Conservation (phyloP, 2,888 invertebrate species). For the Caenorhabditis auriculariae region DNA sequence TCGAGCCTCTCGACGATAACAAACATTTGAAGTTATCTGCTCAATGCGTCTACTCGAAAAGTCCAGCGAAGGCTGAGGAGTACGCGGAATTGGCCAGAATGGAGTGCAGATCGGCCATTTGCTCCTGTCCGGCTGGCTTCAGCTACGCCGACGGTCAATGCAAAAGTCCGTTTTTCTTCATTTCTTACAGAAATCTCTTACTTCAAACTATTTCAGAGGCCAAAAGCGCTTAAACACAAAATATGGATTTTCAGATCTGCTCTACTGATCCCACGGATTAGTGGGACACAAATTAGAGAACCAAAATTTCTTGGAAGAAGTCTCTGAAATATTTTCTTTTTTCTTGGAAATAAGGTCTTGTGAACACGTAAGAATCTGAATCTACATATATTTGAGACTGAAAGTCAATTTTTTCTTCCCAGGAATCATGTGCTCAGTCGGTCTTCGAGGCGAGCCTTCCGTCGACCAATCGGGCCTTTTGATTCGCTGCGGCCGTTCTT, state of each 20-base stretch:
- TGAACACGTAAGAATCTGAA: too few species aligned
- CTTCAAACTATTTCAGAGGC: too few species aligned
- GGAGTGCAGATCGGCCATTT: conserved; percentile 46
- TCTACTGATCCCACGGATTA: not conserved
- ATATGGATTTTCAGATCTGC: too few species aligned
- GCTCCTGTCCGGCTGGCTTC: conserved; percentile 54
- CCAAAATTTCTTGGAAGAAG: too few species aligned
- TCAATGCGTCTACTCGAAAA: conserved; percentile 38
- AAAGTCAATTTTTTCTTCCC: conserved; percentile 4
- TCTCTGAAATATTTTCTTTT: too few species aligned
- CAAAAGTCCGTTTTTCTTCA: conserved; percentile 36
- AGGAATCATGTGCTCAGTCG: conserved; percentile 55
- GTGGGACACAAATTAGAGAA: not conserved
- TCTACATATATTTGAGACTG: too few species aligned
- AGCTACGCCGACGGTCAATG: conserved; percentile 47
- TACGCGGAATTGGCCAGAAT: conserved; percentile 40
- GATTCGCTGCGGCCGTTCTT: conserved; percentile 39
- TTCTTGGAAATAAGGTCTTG: too few species aligned
- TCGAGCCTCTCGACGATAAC: too few species aligned
- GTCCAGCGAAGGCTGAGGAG: conserved; percentile 30
- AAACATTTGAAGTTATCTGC: conserved; percentile 20
- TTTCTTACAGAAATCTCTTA: too few species aligned
- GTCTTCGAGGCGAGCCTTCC: conserved; percentile 54
- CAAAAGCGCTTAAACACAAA: too few species aligned
- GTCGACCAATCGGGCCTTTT: conserved; percentile 48